These are phyloP conservation scores for Equus quagga DNA, from an alignment of 2,113 vertebrate genomes.

Conservation along the genomic window DNA sequence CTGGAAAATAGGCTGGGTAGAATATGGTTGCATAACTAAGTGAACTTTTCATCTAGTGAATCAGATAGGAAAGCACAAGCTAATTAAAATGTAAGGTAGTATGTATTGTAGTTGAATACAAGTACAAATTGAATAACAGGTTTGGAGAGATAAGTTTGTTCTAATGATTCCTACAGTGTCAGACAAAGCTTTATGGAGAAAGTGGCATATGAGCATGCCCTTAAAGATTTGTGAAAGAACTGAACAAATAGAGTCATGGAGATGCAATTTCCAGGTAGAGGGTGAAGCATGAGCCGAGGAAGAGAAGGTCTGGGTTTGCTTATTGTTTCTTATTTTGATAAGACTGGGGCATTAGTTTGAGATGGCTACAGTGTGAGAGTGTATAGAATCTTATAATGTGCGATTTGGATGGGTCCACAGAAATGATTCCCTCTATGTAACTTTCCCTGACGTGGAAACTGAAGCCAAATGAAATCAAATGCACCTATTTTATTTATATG, in stretches of 20 bases:
- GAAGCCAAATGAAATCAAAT: not conserved
- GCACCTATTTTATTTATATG: not conserved
- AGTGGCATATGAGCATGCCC: not conserved
- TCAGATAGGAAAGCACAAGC: not conserved
- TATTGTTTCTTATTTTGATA: not conserved
- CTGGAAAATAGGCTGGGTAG: not conserved
- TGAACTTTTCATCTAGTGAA: not conserved
- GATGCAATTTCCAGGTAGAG: not conserved
- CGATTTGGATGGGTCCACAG: not conserved
- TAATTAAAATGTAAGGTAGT: not conserved
- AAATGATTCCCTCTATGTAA: not conserved
- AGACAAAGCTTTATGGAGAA: not conserved
- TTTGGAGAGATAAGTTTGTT: not conserved
- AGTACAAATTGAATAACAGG: not conserved
- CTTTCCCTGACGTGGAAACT: not conserved
- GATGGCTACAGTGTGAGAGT: not conserved
- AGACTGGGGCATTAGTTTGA: not conserved
- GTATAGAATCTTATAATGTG: not conserved
- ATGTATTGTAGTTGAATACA: not conserved
- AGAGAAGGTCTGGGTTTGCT: not conserved
- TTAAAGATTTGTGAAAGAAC: not conserved
- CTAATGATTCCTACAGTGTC: not conserved
- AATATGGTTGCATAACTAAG: not conserved
- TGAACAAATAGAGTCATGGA: not conserved
- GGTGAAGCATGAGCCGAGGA: not conserved